Evolutionary conservation across 1,140 invertebrate species (phyloP), one percentile per base, ranked within the genome.

Genomic region (Aphelinus certus): DNA sequence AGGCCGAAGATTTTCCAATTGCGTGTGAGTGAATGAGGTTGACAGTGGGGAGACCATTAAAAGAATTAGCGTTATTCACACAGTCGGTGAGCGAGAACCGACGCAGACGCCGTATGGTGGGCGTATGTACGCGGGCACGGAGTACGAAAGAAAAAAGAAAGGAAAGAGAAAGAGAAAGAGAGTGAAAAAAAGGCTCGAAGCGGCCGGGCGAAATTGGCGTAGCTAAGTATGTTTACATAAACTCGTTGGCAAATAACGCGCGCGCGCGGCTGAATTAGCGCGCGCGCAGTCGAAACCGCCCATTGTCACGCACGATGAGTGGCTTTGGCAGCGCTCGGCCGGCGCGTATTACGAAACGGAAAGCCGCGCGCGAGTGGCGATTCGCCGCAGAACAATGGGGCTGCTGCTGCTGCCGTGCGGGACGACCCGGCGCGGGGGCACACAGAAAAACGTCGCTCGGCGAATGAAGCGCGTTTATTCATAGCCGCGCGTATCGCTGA

Each of bases 301-400:
- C 68, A 75, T 71, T 75, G 73, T 75, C 73, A 75, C 73, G 73
- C 73, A 75, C 60, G 58, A 64, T 75, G 73, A 75, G 53, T 69
- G 26, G 26, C 51, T 9, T 10, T 55, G 56, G 5, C 9, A 51
- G 42, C 66, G 45, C 53, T 3, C 55, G 4, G 61, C 10, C 26
- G 9, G 10, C 62, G 46, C 45, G 73, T 42, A 71, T 75, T 71
- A 61, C 62, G 62, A 71, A 75, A 75, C 73, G 73, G 73, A 71
- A 75, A 75, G 48, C 55, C 57, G 57, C 7, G n/a, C 68, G 55
- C 73, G 68, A 58, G 63, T 70, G 53, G 66, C 67, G 56, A 75
- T 60, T 69, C 63, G 57, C 26, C 7, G 51, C n/a, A 26, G 61
- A 26, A 26, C 26, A 26, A 26, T 26, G 26, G 26, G 26, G 58